phyloP scores from a whole-genome alignment of 2,888 invertebrate genomes.

The Sisyra nigra region DNA sequence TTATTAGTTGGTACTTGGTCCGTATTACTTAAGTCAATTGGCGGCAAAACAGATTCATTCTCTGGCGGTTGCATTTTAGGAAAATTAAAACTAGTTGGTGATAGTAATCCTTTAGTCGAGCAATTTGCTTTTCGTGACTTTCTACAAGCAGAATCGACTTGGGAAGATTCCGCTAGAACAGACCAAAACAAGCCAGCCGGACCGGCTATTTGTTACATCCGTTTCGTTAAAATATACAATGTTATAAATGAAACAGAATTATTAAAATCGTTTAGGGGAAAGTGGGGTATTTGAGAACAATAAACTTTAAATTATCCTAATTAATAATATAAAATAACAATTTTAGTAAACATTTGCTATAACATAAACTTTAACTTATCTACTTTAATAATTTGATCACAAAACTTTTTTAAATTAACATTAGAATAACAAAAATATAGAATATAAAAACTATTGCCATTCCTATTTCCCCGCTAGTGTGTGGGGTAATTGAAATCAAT shows the following conservation, averaged over 20 bases:
- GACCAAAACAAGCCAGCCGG: slow-evolving; percentile 17
- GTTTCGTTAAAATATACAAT: slow-evolving; percentile 12
- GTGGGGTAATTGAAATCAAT: no score
- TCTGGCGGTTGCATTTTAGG: slow-evolving; percentile 5
- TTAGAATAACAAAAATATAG: no score
- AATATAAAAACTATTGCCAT: no score
- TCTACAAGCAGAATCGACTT: slow-evolving; percentile 1
- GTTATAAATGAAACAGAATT: background rate
- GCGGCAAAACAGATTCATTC: slow-evolving; percentile 8
- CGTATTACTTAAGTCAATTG: slow-evolving; percentile 7
- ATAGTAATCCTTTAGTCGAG: slow-evolving; percentile 4
- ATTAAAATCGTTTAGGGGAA: no score
- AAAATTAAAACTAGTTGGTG: background rate
- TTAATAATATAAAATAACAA: no score
- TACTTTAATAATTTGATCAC: no score
- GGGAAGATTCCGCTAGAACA: slow-evolving; percentile 18
- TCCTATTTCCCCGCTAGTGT: no score
- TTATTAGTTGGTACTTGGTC: slow-evolving; percentile 6
- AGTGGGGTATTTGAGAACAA: no score
- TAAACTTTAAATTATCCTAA: no score
- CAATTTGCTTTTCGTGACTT: background rate
- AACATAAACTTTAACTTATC: no score
- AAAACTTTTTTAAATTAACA: no score
- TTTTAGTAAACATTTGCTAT: no score
- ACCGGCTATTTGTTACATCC: slow-evolving; percentile 19